These are phyloP conservation scores for Tryphoninae sp. DNA, from an alignment of 2,888 invertebrate genomes.

Conservation along the genomic window DNA sequence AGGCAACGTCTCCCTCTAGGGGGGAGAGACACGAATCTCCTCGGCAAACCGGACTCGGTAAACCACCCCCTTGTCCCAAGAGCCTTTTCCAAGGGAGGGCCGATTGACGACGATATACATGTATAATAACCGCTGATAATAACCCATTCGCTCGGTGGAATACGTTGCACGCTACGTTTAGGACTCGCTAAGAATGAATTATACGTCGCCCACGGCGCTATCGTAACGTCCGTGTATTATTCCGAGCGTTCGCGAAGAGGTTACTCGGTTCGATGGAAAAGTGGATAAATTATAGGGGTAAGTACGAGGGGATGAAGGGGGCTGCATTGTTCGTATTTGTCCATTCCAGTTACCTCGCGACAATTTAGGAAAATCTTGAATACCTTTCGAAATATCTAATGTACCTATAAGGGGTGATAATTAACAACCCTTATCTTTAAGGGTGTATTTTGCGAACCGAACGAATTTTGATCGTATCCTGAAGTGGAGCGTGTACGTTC, in stretches of 20 bases:
- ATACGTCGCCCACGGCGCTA: not conserved
- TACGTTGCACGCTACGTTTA: not conserved
- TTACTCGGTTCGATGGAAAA: not conserved
- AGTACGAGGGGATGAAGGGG: too few species aligned
- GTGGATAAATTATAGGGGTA: not conserved
- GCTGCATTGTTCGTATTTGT: too few species aligned
- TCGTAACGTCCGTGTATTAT: not conserved
- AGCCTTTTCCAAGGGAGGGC: constrained; percentile 26
- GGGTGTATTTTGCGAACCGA: too few species aligned
- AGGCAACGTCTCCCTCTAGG: constrained; percentile 17
- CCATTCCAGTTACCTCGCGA: too few species aligned
- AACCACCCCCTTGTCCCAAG: constrained; percentile 28
- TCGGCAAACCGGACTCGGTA: constrained; percentile 23
- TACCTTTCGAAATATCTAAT: too few species aligned
- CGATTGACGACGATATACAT: not conserved
- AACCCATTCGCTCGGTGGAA: not conserved
- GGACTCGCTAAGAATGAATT: constrained; percentile 4
- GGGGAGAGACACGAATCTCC: constrained; percentile 13
- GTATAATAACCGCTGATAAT: constrained; percentile 22
- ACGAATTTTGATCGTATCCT: too few species aligned
- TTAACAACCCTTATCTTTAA: too few species aligned
- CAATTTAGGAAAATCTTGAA: too few species aligned
- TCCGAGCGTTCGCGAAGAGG: not conserved
- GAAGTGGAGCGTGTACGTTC: too few species aligned
- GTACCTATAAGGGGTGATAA: too few species aligned